Base-by-base conservation (phyloP, 2,113 vertebrate species). In the Numenius arquata region DNA sequence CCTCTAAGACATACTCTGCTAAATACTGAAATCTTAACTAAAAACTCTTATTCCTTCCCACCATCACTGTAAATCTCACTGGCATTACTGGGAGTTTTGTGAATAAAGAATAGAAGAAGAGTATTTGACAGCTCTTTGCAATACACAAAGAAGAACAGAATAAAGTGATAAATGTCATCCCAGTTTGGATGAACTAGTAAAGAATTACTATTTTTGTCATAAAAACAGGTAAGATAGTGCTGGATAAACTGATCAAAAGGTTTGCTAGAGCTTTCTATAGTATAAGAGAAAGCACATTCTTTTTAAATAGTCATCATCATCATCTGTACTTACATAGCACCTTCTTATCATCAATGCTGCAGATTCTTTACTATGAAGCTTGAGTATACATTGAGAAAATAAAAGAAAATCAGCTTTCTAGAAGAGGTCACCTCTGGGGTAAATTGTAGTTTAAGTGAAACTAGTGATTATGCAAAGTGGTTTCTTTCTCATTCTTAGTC, bases 131-230 rank as follows among this genome's bases (percentile, higher is more conserved):
- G 22, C 56, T 85, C 56, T 86, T 89, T 85, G 30, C 65, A 96
- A 81, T 66, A 86, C 63, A 81, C 34, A 80, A 90, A 93, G 85
- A 95, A 80, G 86, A 93, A 79, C 22, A 95, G 56, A 95, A 95
- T 88, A 62, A 70, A 47, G 45, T 79, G 38, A 93, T 89, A 94
- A 88, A 38, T 93, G 62, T 88, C 78, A 96, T 36, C 38, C 15
- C 5, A n/a, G 8, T 52, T 63, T 83, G 56, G 30, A 89, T 83
- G 20, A 93, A 85, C 40, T 74, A 77, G 65, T 92, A 91, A 95
- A 95, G 52, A 82, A 78, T 85, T 72, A 56, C 20, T 90, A 59
- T 56, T 93, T 95, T 92, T 91, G 47, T 80, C 48, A 88, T 56
- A 89, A 88, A 92, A 83, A 3, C 72, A 75, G 84, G 76, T 67